A percentile compares a stretch with the other conserved stretches of the same genome.
These are phyloP conservation scores for Chlorocebus sabaeus DNA, from an alignment of 2,113 vertebrate genomes.

Conservation along the genomic window DNA sequence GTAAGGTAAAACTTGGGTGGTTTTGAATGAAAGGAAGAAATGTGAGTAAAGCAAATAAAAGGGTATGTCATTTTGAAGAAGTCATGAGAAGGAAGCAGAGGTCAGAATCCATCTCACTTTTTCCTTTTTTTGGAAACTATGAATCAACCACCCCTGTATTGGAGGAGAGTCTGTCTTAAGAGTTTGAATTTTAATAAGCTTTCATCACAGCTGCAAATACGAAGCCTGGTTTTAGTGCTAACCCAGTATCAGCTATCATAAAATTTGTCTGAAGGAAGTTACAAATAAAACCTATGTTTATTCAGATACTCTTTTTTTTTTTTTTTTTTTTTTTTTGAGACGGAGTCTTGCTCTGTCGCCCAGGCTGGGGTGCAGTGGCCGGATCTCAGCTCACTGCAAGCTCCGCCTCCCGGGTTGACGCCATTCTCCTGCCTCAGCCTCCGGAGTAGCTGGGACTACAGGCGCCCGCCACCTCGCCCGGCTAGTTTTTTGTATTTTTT, in stretches of 20 bases:
- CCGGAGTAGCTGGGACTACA: too few species aligned
- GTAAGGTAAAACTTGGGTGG: not conserved
- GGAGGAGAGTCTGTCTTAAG: not conserved
- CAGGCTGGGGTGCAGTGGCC: too few species aligned
- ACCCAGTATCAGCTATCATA: not conserved
- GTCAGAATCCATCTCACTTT: not conserved
- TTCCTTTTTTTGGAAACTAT: not conserved
- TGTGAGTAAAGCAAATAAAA: not conserved
- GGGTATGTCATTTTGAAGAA: not conserved
- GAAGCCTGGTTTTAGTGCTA: not conserved
- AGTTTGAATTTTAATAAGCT: constrained; percentile 13
- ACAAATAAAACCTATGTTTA: not conserved
- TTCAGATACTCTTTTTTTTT: not conserved
- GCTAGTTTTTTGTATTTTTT: too few species aligned
- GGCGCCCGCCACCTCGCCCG: too few species aligned
- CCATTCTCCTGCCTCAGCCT: too few species aligned
- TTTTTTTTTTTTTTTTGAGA: too few species aligned
- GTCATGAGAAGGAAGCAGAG: not conserved
- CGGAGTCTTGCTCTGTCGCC: too few species aligned
- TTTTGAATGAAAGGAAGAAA: not conserved
- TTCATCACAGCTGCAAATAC: not conserved
- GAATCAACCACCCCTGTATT: not conserved
- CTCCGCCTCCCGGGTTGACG: too few species aligned
- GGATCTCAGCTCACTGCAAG: too few species aligned
- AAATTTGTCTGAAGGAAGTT: not conserved